These are phyloP conservation scores for Synergus gifuensis DNA, from an alignment of 2,888 invertebrate species.

Conservation along the genomic window DNA sequence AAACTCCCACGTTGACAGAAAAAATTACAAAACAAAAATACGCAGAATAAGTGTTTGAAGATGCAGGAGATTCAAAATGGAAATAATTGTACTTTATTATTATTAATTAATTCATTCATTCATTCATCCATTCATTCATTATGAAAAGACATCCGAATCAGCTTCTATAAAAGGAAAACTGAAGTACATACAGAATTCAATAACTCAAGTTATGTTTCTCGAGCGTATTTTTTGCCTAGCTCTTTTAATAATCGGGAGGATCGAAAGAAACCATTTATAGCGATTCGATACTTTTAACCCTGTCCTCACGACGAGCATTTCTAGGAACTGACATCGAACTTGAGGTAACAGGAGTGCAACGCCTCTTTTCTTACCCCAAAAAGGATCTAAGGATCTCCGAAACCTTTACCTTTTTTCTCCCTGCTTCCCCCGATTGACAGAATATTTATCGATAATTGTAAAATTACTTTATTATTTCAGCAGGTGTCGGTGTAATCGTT, in stretches of 20 bases:
- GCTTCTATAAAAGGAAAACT: constrained; percentile 24
- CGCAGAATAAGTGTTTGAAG: too few relatives aligned
- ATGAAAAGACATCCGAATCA: constrained; percentile 18
- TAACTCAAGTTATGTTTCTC: constrained; percentile 20
- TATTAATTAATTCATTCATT: too few relatives aligned
- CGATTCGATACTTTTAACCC: constrained; percentile 39
- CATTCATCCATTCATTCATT: not conserved
- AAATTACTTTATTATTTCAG: constrained; percentile 41
- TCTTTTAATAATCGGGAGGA: constrained; percentile 29
- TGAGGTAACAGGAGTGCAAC: not conserved
- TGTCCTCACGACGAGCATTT: constrained; percentile 1
- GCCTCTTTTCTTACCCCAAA: constrained; percentile 21
- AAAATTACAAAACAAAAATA: too few relatives aligned
- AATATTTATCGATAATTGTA: constrained; percentile 14
- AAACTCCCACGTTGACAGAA: too few relatives aligned
- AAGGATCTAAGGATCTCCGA: constrained; percentile 1
- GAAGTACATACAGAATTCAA: constrained; percentile 29
- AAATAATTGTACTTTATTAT: too few relatives aligned
- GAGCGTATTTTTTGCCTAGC: constrained; percentile 6
- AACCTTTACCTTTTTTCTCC: not conserved
- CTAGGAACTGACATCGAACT: constrained; percentile 27
- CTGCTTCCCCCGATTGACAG: not conserved
- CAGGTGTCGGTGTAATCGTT: constrained; percentile 21
- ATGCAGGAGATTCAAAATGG: too few relatives aligned
- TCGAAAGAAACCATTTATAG: constrained; percentile 34